Conservation (phyloP, 2,888 invertebrate species). For the Athrips mouffetella region DNA sequence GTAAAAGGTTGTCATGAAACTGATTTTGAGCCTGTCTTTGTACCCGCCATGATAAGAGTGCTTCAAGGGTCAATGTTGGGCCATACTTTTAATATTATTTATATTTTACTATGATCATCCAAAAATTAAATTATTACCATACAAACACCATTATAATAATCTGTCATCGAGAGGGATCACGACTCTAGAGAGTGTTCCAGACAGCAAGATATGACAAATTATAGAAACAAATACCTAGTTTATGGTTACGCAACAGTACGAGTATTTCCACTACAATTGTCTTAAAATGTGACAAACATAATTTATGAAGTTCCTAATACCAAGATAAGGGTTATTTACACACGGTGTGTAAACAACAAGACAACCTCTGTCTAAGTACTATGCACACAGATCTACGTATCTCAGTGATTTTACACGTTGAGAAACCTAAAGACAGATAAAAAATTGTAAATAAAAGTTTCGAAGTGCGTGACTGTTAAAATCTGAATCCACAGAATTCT, state of each 20-base stretch:
- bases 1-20: too few relatives aligned
- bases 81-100: too few relatives aligned
- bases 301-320: constrained; percentile 78
- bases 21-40: too few relatives aligned
- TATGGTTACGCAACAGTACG: not conserved
- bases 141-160: too few relatives aligned
- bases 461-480: constrained; percentile 33
- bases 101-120: too few relatives aligned
- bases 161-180: too few relatives aligned
- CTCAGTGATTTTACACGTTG: constrained; percentile 69
- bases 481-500: constrained; percentile 4
- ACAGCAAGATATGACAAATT: not conserved
- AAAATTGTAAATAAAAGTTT: constrained; percentile 59
- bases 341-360: constrained; percentile 64
- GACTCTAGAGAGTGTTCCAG: too few relatives aligned
- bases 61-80: too few relatives aligned
- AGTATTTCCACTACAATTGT: constrained; percentile 50
- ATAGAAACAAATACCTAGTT: not conserved
- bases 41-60: too few relatives aligned
- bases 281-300: constrained; percentile 73
- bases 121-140: too few relatives aligned
- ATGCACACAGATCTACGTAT: constrained; percentile 69
- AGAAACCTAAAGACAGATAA: constrained; percentile 67
- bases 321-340: constrained; percentile 74
- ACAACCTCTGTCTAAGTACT: constrained; percentile 69